Base-by-base conservation (phyloP, 2,888 invertebrate species). In the Abrostola tripartita region DNA sequence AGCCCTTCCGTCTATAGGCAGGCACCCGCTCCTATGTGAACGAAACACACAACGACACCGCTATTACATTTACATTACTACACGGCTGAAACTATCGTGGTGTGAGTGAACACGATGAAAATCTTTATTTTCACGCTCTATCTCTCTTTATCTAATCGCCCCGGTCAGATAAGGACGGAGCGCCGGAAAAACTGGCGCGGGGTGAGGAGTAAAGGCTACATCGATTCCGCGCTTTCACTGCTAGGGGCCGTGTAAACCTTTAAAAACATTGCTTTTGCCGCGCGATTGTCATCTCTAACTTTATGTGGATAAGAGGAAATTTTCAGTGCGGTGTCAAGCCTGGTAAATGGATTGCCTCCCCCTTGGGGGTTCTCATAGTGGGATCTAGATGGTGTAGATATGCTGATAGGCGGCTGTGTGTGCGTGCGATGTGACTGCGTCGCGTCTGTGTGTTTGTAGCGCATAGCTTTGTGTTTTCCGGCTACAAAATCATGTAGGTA, bases 61-160 rank as follows among this genome's bases (percentile, higher is more conserved):
- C 90, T 87, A 78, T 78, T 72, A 86, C 86, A 89, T 88, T 78
- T 72, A 83, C 71, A 79, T 79, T 79, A 86, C 85, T 82, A 82
- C 88, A 87, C 85, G 82, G 82, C 89, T 89, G 87, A 89, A 90
- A 90, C 88, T 88, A 84, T 81, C 82, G 71, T 83, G 86, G 93
- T 94, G 94, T 93, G 93, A 88, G 94, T 94, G 93, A 92, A 94
- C 94, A 94, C 94, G 94, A 94, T 94, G 94, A 94, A 94, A 94
- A 94, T 94, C 94, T 94, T 94, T 94, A 94, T 94, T 94, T 94
- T 94, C 93, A 94, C 94, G 94, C 94, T 94, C 92, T 94, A 94
- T 94, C 94, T 94, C 91, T 94, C 94, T 93, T 94, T 94, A 94
- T 94, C 94, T 94, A 94, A 94, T 94, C 94, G 92, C 91, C 81